Percentiles rank a stretch among this genome's conserved stretches.
phyloP scores from a whole-genome alignment of 2,888 invertebrate genomes.

The Cantharis rufa region DNA sequence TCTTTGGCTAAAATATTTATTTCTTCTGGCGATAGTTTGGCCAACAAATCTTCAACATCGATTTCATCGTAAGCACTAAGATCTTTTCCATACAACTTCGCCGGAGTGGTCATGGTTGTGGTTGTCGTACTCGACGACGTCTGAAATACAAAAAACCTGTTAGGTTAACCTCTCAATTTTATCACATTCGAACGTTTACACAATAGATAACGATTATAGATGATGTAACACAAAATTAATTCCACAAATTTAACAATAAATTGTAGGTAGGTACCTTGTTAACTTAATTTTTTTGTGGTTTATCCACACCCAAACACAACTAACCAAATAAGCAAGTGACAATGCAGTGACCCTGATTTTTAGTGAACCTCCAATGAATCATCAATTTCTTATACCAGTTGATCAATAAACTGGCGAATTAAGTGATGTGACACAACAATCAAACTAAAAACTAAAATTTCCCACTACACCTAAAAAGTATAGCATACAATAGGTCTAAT shows the following conservation, averaged over 20 bases:
- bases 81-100: constrained; percentile 88
- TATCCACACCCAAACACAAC: constrained; percentile 44
- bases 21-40: constrained; percentile 93
- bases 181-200: background rate
- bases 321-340: constrained; percentile 3
- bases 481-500: background rate
- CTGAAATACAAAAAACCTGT: constrained; percentile 61
- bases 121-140: constrained; percentile 88
- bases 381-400: background rate
- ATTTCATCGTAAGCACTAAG: constrained; percentile 90
- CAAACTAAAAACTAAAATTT: background rate
- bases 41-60: constrained; percentile 92
- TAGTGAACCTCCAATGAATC: background rate
- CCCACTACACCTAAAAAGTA: background rate
- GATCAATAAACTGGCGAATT: constrained; percentile 3
- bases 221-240: constrained; percentile 7
- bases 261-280: background rate
- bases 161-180: background rate
- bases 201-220: background rate
- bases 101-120: constrained; percentile 88
- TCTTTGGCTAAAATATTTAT: constrained; percentile 96
- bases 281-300: background rate
- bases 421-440: background rate
- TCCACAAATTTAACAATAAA: constrained; percentile 3
- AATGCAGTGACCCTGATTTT: background rate